phyloP scores from a whole-genome alignment of 2,888 invertebrate genomes.

The Netelia melanura region DNA sequence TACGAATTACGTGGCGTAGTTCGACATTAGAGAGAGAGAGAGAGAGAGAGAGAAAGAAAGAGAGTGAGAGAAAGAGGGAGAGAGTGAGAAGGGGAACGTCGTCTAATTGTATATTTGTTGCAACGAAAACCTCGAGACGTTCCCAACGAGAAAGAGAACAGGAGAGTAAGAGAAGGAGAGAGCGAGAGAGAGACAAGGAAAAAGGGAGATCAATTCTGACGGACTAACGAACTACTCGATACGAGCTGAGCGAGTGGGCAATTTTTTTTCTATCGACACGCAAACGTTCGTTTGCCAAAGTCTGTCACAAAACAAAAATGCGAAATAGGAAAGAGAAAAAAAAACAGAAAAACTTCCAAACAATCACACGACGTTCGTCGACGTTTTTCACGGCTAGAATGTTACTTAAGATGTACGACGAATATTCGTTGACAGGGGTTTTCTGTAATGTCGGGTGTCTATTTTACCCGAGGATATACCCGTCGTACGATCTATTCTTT shows the following conservation, averaged over 20 bases:
- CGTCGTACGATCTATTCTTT: constrained; percentile 3
- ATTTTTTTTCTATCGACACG: background rate
- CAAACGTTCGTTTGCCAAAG: constrained; percentile 12
- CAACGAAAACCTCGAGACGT: constrained; percentile 72
- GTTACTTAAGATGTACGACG: constrained; percentile 79
- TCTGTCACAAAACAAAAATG: background rate
- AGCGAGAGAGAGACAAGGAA: background rate
- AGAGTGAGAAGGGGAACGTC: constrained; percentile 62
- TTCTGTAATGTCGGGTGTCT: background rate
- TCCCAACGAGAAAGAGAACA: background rate
- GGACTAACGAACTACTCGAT: constrained; percentile 8
- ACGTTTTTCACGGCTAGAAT: constrained; percentile 76
- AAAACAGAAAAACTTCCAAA: constrained; percentile 69
- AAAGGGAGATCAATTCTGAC: constrained; percentile 7
- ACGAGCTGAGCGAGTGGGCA: background rate
- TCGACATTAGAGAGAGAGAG: constrained; percentile 49
- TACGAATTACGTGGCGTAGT: constrained; percentile 72
- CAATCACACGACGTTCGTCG: constrained; percentile 71
- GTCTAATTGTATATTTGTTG: constrained; percentile 77
- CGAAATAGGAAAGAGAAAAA: background rate
- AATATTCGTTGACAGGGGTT: constrained; percentile 18
- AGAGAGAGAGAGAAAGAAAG: background rate
- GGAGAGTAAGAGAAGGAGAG: background rate
- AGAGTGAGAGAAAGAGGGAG: constrained; percentile 46
- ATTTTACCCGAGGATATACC: constrained; percentile 34